Evolutionary conservation across 53 echinoderm and acorn worm genomes (phyloP).

Genomic region (Holothuria leucospilota): DNA sequence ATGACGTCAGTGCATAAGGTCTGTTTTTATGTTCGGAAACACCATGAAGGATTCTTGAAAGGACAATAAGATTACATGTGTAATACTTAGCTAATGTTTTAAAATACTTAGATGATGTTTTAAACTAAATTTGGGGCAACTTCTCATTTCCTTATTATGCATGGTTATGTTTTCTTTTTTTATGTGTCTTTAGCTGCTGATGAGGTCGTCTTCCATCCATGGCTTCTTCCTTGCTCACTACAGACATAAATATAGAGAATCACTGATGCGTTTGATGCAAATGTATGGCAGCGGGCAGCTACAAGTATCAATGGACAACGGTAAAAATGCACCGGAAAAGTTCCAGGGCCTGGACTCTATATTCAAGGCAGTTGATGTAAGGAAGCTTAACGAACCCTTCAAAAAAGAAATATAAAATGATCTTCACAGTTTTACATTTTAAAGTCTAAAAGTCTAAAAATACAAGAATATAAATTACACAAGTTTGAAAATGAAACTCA

Average conservation of each 20-base stretch:
- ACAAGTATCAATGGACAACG: conserved; percentile 67
- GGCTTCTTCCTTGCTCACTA: conserved; percentile 76
- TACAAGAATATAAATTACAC: too few species aligned
- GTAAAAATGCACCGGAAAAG: conserved; percentile 65
- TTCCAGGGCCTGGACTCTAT: conserved; percentile 69
- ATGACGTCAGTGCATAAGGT: too few species aligned
- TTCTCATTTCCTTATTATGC: too few species aligned
- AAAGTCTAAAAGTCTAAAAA: background rate
- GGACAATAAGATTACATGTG: too few species aligned
- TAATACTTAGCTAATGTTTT: too few species aligned
- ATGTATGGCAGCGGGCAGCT: conserved; percentile 70
- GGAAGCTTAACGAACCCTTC: background rate
- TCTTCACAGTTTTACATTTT: too few species aligned
- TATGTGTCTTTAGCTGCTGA: conserved; percentile 54
- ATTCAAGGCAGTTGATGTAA: conserved; percentile 79
- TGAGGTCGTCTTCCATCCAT: conserved; percentile 70
- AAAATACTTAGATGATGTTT: too few species aligned
- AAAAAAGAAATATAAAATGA: too few species aligned
- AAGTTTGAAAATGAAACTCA: too few species aligned
- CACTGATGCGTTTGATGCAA: conserved; percentile 60
- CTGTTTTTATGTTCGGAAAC: too few species aligned
- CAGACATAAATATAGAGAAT: conserved; percentile 54
- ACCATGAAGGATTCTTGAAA: too few species aligned
- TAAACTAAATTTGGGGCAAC: too few species aligned
- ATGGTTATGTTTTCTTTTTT: background rate